Evolutionary conservation across 2,888 invertebrate species (phyloP).

Genomic region (Spodoptera picta): DNA sequence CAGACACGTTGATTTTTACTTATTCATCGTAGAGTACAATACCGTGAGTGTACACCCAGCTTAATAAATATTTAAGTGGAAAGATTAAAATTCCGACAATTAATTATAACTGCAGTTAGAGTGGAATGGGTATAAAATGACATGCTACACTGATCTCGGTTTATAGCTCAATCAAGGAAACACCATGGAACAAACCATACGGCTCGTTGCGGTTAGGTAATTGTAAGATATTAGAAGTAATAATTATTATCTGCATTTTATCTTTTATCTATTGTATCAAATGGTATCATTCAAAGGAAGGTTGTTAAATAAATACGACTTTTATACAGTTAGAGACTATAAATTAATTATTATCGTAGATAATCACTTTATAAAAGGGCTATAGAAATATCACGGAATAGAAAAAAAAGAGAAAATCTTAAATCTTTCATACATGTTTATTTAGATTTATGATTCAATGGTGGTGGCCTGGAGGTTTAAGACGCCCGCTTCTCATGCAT

Average conservation of each 20-base stretch:
- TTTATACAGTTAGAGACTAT: constrained; percentile 2
- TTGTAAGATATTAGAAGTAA: constrained; percentile 31
- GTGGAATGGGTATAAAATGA: constrained; percentile 43
- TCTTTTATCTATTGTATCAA: constrained; percentile 23
- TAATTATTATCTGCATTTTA: constrained; percentile 28
- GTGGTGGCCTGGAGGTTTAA: no score
- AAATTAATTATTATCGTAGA: not conserved
- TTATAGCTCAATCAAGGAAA: constrained; percentile 48
- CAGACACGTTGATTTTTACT: no score
- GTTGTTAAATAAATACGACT: not conserved
- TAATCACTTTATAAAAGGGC: no score
- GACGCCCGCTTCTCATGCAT: no score
- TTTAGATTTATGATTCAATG: no score
- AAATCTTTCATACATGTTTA: constrained; percentile 13
- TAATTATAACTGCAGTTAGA: constrained; percentile 22
- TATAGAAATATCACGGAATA: no score
- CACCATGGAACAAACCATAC: constrained; percentile 11
- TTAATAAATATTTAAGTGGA: constrained; percentile 18
- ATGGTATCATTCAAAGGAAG: constrained; percentile 1
- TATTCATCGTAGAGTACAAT: no score
- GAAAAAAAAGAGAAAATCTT: constrained; percentile 4
- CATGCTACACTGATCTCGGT: constrained; percentile 43
- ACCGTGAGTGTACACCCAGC: no score
- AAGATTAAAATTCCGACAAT: constrained; percentile 39
- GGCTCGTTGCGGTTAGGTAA: constrained; percentile 15